Evolutionary conservation across 2,797 vertebrate species (phyloP), one percentile per base, ranked within the genome.

Genomic region (Anniella stebbinsi): DNA sequence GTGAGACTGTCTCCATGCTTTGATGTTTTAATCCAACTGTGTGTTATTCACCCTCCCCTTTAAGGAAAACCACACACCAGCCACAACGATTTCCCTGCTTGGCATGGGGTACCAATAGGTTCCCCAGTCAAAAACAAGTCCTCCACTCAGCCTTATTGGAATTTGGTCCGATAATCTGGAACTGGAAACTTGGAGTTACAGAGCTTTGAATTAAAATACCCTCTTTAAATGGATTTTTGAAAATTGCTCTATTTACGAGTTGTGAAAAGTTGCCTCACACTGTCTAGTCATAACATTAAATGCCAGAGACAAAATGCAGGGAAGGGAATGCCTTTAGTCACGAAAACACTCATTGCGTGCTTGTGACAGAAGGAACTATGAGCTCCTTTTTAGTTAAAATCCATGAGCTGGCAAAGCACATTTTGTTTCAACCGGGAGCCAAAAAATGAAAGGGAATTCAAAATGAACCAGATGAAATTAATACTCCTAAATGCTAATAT

Each of bases 341-440:
- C 77, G 36, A 88, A 94, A 93, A 90, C 91, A 93, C n/a, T 28
- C 28, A 83, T 89, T 95, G 88, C 87, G 63, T 92, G 93, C 87
- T 94, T 95, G 94, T 91, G 78, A 93, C 92, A 93, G 90, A 25
- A 63, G 21, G 18, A 63, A 92, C 93, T 88, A 87, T 90, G 69
- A 90, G 96, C 94, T 94, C 87, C 91, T 75, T 96, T 96, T 94
- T 93, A 87, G 92, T 94, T 95, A 96, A 95, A 93, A 90, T 63
- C 60, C 93, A 93, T 87, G 92, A 95, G 93, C 96, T 97, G 96
- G 96, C 94, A 91, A 88, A 95, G 87, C 93, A 95, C 76, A 94
- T 96, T 96, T 95, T 94, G 86, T 95, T 97, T 97, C 96, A 97
- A 96, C 96, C 96, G 93, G 93, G 94, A 95, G 92, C 89, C 91